Evolutionary conservation across 2,888 invertebrate genomes (phyloP), one percentile per base, ranked within the genome.

Genomic region (Thymelicus lineola): DNA sequence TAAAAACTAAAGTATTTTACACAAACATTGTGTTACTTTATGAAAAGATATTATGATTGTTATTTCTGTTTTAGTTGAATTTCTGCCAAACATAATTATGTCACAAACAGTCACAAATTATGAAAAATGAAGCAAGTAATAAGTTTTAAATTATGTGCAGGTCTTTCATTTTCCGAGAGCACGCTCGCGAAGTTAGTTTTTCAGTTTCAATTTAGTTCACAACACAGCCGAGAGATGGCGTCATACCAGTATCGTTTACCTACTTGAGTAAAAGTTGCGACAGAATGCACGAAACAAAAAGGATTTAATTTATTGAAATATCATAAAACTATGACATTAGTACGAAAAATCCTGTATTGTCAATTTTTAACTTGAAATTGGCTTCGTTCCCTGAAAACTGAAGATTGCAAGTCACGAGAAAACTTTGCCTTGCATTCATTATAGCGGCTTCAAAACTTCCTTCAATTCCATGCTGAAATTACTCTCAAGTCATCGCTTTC

Each of bases 401-500:
- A 80, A 83, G 82, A 85, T 83, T 82, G 84, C 84, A 83, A 85
- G 84, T 86, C 85, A 82, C 85, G 78, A 78, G 75, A 74, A 80
- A 88, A 89, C 85, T 89, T 88, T 83, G 80, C 83, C 85, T 84
- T 88, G 88, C 87, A 88, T 87, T 87, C 85, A 86, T 88, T 87
- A 87, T 75, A 78, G 86, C 82, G 83, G 82, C 77, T 81, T 80
- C 78, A 75, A 77, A 87, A 89, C 83, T 87, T 86, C 84, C 86
- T 86, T 85, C 76, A 82, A 85, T 87, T 83, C 81, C 76, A 74
- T 77, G 79, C 80, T 79, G 78, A 82, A 86, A 86, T 86, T 86
- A 83, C 81, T 78, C 80, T 78, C 72, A 80, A 79, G 76, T 78
- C 79, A 77, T 79, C 77, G 75, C 74, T 75, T 77, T 76, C 75